Conservation (phyloP, 2,888 invertebrate species). For the Athalia cordata region DNA sequence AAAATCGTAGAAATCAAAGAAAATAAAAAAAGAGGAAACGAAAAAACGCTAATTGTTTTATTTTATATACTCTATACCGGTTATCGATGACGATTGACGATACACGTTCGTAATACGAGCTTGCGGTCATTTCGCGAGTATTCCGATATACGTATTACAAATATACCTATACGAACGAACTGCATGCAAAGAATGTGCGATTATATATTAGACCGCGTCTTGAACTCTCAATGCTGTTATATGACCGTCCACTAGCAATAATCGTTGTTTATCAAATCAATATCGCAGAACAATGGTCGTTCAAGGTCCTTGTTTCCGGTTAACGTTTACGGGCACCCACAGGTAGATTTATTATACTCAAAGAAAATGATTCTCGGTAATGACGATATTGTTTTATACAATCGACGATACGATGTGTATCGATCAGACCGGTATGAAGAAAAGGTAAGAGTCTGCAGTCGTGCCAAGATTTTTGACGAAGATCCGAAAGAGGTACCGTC, state of each 20-base stretch:
- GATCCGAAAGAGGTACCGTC: not conserved
- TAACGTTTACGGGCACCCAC: not conserved
- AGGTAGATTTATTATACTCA: not conserved
- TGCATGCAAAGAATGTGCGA: not conserved
- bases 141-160: too few relatives aligned
- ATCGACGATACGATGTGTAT: too few relatives aligned
- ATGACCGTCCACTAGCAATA: not conserved
- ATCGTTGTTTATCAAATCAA: conserved; percentile 29
- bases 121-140: too few relatives aligned
- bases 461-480: not conserved
- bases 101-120: too few relatives aligned
- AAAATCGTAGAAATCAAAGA: too few relatives aligned
- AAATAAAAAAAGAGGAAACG: too few relatives aligned
- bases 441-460: not conserved
- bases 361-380: conserved; percentile 13
- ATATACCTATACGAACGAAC: too few relatives aligned
- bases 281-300: conserved; percentile 28
- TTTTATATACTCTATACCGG: too few relatives aligned
- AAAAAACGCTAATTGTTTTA: too few relatives aligned
- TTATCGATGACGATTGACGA: too few relatives aligned
- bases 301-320: conserved; percentile 24
- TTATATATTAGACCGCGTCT: not conserved
- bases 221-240: not conserved
- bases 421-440: too few relatives aligned
- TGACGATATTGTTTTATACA: not conserved